Conservation (phyloP, 2,113 vertebrate species). For the Cercocebus atys region DNA sequence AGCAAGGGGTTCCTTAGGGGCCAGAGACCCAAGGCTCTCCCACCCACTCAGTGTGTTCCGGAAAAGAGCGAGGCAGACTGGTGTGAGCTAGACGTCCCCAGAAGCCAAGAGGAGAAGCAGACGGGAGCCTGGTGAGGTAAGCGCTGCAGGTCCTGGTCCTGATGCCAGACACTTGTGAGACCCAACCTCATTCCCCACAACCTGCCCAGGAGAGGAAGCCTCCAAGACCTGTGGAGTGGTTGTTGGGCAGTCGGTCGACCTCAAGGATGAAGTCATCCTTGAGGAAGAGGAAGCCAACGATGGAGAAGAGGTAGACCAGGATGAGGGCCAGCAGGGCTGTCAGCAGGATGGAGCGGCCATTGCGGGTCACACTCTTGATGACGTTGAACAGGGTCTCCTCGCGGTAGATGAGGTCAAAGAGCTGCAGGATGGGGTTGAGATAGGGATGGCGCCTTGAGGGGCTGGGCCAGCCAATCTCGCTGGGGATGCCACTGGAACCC, state of each 20-base stretch:
- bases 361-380: constrained; percentile 98
- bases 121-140: neutral
- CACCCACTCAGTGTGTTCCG: neutral
- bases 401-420: constrained; percentile 98
- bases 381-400: constrained; percentile 99
- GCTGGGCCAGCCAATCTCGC: neutral
- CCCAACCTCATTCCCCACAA: neutral
- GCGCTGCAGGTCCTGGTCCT: neutral
- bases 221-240: constrained; percentile 82
- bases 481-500: neutral
- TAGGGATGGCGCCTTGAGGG: neutral
- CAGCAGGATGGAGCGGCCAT: constrained; percentile 97
- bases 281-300: constrained; percentile 96
- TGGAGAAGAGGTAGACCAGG: constrained; percentile 99
- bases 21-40: neutral
- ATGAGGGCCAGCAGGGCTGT: constrained; percentile 98
- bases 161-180: neutral
- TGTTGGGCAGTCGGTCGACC: constrained; percentile 90
- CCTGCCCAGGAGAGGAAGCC: neutral
- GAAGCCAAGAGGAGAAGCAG: neutral
- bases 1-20: neutral
- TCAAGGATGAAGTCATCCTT: constrained; percentile 98
- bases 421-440: constrained; percentile 79
- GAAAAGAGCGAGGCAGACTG: neutral
- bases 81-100: neutral